Evolutionary conservation across 2,113 vertebrate species (phyloP), one percentile per base, ranked within the genome.

Genomic region (Eolophus roseicapilla): DNA sequence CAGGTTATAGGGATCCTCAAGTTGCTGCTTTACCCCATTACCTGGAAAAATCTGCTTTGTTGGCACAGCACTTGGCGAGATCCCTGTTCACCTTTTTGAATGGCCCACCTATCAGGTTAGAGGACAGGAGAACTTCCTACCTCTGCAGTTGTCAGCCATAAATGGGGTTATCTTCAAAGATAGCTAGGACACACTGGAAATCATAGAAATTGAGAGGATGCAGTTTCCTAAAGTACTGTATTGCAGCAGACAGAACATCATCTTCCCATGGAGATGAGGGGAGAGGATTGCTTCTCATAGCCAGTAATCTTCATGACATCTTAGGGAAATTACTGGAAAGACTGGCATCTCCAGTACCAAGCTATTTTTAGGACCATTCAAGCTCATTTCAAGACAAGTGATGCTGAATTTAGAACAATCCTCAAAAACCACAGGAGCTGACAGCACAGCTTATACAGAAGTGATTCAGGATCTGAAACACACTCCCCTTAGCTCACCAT

Each of bases 351-450:
- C 74, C 63, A 74, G 31, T 37, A 62, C 39, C n/a, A 65, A 35
- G 50, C 37, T 94, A 92, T 81, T 96, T 92, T 96, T 93, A 90
- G 64, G 46, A 71, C 27, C 27, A 60, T 86, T 70, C 71, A 80
- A 76, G 67, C 90, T 79, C 3, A 57, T 78, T 94, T 93, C 68
- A 78, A 77, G 93, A 78, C 27, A 83, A 92, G 60, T n/a, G 50
- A 78, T 70, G 49, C 19, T 86, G 68, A 77, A 77, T 88, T 93
- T 95, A 55, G 69, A 94, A 49, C 43, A 83, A 52, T 53, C 35
- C 67, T 62, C 74, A 73, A 62, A 85, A 87, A 69, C 17, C 46
- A 91, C 74, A 71, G 20, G 35, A 69, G 35, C 63, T 92, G 55
- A 41, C 74, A 91, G 46, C 8, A 31, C 5, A 13, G 37, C 67